Evolutionary conservation across 2,888 invertebrate species (phyloP).

Genomic region (Marronus borbonicus): DNA sequence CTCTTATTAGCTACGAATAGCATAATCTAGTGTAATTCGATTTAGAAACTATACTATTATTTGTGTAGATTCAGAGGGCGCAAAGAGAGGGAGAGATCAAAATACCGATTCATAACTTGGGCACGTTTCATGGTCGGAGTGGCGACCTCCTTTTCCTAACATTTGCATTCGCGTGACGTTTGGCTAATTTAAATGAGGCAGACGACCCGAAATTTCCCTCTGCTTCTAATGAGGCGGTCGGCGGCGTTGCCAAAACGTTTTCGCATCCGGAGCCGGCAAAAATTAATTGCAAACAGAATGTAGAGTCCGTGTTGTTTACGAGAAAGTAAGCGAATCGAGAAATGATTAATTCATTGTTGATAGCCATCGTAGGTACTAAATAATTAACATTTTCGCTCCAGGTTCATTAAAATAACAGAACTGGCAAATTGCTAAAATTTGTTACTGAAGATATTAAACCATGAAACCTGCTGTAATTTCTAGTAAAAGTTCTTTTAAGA

Average conservation of each 20-base stretch:
- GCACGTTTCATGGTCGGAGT: neutral
- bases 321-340: no score
- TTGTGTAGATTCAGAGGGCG: neutral
- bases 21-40: neutral
- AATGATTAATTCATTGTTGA: no score
- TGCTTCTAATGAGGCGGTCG: neutral
- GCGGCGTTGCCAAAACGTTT: neutral
- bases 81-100: neutral
- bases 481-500: no score
- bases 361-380: no score
- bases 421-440: no score
- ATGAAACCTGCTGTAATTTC: no score
- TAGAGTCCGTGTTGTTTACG: no score
- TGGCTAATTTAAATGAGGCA: slow-evolving; percentile 1
- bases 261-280: no score
- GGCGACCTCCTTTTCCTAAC: neutral
- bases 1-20: neutral
- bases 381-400: no score
- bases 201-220: neutral
- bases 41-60: neutral
- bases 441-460: no score
- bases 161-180: slow-evolving; percentile 5
- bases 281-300: no score
- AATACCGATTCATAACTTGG: neutral
- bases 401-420: no score